A percentile compares a stretch with the other conserved stretches of the same genome.
Conservation (phyloP, 1,140 invertebrate genomes). For the Lerema accius region DNA sequence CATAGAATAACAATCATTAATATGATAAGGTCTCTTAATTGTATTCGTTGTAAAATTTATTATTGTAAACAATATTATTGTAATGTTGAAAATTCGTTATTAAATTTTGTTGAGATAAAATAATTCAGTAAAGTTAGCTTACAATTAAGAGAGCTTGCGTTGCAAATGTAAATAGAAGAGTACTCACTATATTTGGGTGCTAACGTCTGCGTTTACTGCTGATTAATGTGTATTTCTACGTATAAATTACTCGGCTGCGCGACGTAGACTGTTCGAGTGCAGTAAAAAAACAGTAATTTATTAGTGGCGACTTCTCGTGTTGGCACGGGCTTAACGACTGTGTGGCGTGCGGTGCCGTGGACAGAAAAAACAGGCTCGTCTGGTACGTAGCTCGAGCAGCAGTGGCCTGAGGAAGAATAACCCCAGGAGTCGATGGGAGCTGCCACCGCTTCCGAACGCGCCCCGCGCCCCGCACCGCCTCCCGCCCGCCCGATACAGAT, state of each 20-base stretch:
- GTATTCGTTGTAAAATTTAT: background rate
- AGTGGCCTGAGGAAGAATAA: conserved; percentile 84
- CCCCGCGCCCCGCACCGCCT: conserved; percentile 68
- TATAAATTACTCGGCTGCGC: conserved; percentile 79
- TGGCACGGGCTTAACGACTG: conserved; percentile 79
- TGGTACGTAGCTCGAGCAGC: conserved; percentile 78
- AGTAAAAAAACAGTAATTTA: conserved; percentile 81
- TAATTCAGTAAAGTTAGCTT: background rate
- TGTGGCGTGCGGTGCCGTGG: conserved; percentile 72
- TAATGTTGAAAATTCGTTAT: background rate
- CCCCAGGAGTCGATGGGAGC: conserved; percentile 82
- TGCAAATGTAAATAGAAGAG: conserved; percentile 60
- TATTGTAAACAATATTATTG: background rate
- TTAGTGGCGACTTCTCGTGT: conserved; percentile 81
- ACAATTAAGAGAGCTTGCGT: conserved; percentile 64
- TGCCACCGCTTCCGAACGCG: conserved; percentile 82
- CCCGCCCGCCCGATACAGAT: conserved; percentile 76
- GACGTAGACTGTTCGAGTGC: conserved; percentile 74
- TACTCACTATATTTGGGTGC: conserved; percentile 77
- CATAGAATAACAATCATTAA: conserved; percentile 1
- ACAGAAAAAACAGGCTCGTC: conserved; percentile 78
- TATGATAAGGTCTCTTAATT: conserved; percentile 53
- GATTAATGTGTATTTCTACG: conserved; percentile 81
- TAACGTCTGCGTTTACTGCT: conserved; percentile 72
- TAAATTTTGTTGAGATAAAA: background rate